phyloP scores from a whole-genome alignment of 2,113 vertebrate species.

The Urocynchramus pylzowi region DNA sequence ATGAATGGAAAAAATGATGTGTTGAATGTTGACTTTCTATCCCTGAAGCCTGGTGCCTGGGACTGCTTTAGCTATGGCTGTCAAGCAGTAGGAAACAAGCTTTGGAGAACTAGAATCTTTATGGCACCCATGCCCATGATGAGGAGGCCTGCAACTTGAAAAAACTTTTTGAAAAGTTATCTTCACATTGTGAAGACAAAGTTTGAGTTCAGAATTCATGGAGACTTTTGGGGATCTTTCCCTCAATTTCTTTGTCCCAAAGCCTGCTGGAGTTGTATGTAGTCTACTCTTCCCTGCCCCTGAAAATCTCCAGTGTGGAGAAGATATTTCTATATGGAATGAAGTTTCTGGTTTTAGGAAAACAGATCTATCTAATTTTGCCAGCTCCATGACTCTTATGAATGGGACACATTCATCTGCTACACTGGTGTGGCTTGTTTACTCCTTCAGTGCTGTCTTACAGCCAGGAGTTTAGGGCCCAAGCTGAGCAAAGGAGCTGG shows the following conservation, averaged over 20 bases:
- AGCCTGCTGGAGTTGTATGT: not conserved
- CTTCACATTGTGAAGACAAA: not conserved
- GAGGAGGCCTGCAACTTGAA: not conserved
- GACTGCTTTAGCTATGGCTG: not conserved
- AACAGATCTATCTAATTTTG: not conserved
- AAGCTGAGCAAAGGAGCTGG: not conserved
- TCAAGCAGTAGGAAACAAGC: not conserved
- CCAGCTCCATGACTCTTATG: not conserved
- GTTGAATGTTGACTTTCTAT: not conserved
- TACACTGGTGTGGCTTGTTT: not conserved
- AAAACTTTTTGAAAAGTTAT: not conserved
- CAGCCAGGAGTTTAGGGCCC: not conserved
- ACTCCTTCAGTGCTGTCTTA: not conserved
- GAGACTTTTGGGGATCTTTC: not conserved
- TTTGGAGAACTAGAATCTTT: not conserved
- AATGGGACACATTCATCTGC: slow-evolving; percentile 24
- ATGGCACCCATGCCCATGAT: not conserved
- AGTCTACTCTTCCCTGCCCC: not conserved
- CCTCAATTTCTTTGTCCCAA: not conserved
- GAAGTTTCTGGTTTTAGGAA: not conserved
- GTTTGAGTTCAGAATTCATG: not conserved
- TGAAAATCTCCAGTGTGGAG: not conserved
- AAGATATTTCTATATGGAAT: not conserved
- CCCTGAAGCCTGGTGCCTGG: not conserved
- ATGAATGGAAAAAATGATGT: not conserved